phyloP scores from a whole-genome alignment of 2,113 vertebrate species.

The Corynorhinus townsendii region DNA sequence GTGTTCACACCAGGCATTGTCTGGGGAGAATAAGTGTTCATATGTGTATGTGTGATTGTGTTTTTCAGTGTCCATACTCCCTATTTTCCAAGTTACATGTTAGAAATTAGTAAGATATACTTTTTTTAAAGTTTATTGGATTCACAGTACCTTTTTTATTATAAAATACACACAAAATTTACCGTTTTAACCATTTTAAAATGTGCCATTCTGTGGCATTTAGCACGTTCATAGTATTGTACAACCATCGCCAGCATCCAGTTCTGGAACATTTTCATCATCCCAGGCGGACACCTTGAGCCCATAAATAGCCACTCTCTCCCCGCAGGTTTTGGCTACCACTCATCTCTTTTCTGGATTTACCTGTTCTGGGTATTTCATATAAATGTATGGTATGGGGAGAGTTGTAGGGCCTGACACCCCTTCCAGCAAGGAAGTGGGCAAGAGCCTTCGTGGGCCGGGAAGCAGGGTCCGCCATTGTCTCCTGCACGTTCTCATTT shows the following conservation, averaged over 20 bases:
- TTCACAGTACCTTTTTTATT: neutral
- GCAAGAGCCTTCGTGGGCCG: neutral
- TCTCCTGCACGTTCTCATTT: neutral
- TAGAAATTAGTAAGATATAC: neutral
- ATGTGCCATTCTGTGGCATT: neutral
- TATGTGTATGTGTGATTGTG: neutral
- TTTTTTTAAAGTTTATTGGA: neutral
- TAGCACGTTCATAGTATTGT: neutral
- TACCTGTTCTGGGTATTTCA: neutral
- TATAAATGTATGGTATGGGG: accelerated
- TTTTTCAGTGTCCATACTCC: neutral
- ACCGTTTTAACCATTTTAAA: neutral
- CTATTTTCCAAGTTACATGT: neutral
- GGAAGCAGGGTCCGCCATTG: neutral
- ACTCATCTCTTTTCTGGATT: neutral
- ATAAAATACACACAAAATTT: neutral
- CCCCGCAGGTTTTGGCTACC: neutral
- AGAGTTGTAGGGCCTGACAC: neutral
- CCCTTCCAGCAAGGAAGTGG: too few species aligned
- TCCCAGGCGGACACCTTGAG: neutral
- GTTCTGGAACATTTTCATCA: neutral
- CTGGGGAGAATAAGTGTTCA: neutral
- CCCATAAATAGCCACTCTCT: neutral
- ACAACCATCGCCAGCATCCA: accelerated
- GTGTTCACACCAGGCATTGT: neutral